Conservation (phyloP, 1,140 invertebrate genomes). For the Muscidifurax raptorellus region DNA sequence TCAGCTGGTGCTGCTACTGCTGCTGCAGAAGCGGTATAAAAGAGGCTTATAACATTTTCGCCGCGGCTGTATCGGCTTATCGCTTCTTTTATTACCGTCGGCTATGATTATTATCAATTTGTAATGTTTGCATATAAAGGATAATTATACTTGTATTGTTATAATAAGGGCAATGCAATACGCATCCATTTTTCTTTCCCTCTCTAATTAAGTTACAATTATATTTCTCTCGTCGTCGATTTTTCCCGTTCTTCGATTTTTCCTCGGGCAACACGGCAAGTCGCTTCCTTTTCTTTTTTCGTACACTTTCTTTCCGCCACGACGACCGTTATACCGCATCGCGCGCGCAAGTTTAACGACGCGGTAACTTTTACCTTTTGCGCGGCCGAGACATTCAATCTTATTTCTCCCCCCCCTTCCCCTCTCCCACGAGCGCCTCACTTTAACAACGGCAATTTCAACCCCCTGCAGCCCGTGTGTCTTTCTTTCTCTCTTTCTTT, state of each 20-base stretch:
- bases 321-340: constrained; percentile 11
- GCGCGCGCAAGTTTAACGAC: constrained; percentile 57
- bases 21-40: too few species aligned
- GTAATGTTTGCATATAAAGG: too few species aligned
- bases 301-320: not conserved
- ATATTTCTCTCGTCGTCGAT: constrained; percentile 3
- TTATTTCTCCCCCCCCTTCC: constrained; percentile 39
- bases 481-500: constrained; percentile 30
- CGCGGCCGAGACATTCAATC: constrained; percentile 60
- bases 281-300: not conserved
- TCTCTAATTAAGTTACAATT: constrained; percentile 32
- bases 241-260: not conserved
- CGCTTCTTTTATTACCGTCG: too few species aligned
- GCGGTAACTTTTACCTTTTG: constrained; percentile 58
- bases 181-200: too few species aligned
- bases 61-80: too few species aligned
- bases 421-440: constrained; percentile 15
- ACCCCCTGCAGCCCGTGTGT: constrained; percentile 41
- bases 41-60: not conserved
- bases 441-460: constrained; percentile 59
- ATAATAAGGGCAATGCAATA: too few species aligned
- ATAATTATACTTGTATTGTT: too few species aligned
- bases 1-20: too few species aligned
- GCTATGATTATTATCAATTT: too few species aligned
- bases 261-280: not conserved